A percentile compares a stretch with the other conserved stretches of the same genome.
Evolutionary conservation across 2,888 invertebrate species (phyloP).

Genomic region (Venusia cambrica): DNA sequence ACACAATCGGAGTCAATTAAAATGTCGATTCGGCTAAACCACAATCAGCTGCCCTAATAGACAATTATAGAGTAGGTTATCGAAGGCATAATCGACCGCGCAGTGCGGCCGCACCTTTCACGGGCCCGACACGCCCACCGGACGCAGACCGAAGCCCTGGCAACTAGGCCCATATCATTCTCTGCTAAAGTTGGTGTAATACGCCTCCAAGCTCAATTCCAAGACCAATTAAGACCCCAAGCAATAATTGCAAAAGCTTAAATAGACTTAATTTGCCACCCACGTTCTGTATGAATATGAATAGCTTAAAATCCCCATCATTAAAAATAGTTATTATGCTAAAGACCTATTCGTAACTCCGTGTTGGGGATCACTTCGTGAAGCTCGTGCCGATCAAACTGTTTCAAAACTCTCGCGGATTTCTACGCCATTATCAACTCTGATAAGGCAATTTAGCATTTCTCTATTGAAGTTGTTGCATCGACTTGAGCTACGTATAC

Average conservation of each 20-base stretch:
- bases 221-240: slow-evolving; percentile 35
- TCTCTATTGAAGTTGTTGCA: slow-evolving; percentile 37
- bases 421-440: slow-evolving; percentile 46
- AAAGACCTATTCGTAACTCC: slow-evolving; percentile 44
- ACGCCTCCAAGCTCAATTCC: slow-evolving; percentile 40
- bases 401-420: slow-evolving; percentile 53
- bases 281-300: slow-evolving; percentile 28
- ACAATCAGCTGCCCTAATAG: slow-evolving; percentile 30
- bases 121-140: slow-evolving; percentile 55
- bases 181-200: slow-evolving; percentile 31
- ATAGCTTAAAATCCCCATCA: slow-evolving; percentile 27
- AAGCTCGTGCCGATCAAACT: slow-evolving; percentile 54
- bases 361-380: slow-evolving; percentile 44
- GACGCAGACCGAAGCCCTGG: slow-evolving; percentile 33
- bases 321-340: slow-evolving; percentile 31
- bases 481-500: slow-evolving; percentile 31
- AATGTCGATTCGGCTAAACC: slow-evolving; percentile 38
- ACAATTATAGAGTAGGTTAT: slow-evolving; percentile 49
- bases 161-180: slow-evolving; percentile 40
- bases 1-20: slow-evolving; percentile 58
- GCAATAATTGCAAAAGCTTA: slow-evolving; percentile 24
- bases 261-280: slow-evolving; percentile 24
- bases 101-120: slow-evolving; percentile 66
- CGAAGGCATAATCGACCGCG: slow-evolving; percentile 58
- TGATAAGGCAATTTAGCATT: slow-evolving; percentile 52